These are phyloP conservation scores for Xestia rhomboidea DNA, from an alignment of 2,888 invertebrate species.

Conservation along the genomic window DNA sequence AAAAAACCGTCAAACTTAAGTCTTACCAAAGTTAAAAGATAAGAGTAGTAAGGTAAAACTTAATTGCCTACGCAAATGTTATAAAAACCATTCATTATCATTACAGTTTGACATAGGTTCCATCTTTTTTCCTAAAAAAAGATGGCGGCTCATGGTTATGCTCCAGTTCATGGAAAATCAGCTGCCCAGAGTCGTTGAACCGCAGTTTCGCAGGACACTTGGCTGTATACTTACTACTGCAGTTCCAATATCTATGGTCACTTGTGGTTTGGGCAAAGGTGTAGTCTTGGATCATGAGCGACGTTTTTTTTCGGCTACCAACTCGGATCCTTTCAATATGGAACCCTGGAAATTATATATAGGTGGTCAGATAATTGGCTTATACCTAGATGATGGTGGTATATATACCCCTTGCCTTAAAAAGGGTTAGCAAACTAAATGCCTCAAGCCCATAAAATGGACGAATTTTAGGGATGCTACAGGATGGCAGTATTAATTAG, in stretches of 20 bases:
- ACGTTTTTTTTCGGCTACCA: conserved; percentile 53
- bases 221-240: conserved; percentile 73
- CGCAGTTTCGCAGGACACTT: conserved; percentile 77
- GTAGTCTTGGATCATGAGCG: conserved; percentile 66
- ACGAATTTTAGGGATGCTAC: neutral
- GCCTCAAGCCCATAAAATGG: neutral
- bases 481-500: neutral
- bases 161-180: conserved; percentile 68
- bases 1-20: neutral
- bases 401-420: neutral
- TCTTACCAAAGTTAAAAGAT: too few relatives aligned
- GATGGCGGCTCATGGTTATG: conserved; percentile 78
- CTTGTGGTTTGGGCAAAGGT: conserved; percentile 77
- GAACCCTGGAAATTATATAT: conserved; percentile 47
- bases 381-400: too few relatives aligned
- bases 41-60: too few relatives aligned
- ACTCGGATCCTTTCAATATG: conserved; percentile 57
- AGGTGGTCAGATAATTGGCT: neutral
- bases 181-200: conserved; percentile 71
- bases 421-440: neutral
- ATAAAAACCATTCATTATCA: too few relatives aligned
- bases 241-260: conserved; percentile 79
- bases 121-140: conserved; percentile 62
- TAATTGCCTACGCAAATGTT: neutral
- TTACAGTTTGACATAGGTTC: conserved; percentile 62